Conservation (phyloP, 1,140 invertebrate genomes). For the Cotesia chilonis region DNA sequence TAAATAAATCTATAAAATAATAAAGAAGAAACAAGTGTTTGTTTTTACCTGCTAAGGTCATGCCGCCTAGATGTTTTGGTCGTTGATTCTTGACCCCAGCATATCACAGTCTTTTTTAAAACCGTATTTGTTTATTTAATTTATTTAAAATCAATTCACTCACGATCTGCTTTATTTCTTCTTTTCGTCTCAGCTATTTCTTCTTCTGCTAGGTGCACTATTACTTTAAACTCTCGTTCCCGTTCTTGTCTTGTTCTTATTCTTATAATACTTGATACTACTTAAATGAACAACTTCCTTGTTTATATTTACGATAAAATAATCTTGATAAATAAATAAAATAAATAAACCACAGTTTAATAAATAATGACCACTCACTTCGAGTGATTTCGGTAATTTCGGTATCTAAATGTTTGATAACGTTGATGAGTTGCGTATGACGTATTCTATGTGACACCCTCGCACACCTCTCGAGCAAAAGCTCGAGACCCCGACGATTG, state of each 20-base stretch:
- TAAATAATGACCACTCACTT: too few relatives aligned
- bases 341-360: too few relatives aligned
- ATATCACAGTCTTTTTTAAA: conserved; percentile 45
- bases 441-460: not conserved
- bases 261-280: not conserved
- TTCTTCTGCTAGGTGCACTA: not conserved
- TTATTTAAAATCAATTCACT: conserved; percentile 34
- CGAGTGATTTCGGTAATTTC: not conserved
- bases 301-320: too few relatives aligned
- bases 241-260: not conserved
- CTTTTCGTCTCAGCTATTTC: not conserved
- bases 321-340: too few relatives aligned
- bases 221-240: too few relatives aligned
- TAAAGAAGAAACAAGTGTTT: conserved; percentile 20
- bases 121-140: conserved; percentile 38
- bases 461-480: conserved; percentile 12
- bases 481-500: conserved; percentile 27
- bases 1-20: not conserved
- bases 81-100: conserved; percentile 47
- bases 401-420: conserved; percentile 3
- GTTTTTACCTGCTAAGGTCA: conserved; percentile 59
- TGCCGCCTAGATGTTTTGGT: conserved; percentile 51
- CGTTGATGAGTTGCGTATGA: not conserved
- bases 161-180: not conserved
- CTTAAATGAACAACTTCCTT: not conserved